Conservation (phyloP, 2,797 vertebrate species). For the Sebastes diaconus region DNA sequence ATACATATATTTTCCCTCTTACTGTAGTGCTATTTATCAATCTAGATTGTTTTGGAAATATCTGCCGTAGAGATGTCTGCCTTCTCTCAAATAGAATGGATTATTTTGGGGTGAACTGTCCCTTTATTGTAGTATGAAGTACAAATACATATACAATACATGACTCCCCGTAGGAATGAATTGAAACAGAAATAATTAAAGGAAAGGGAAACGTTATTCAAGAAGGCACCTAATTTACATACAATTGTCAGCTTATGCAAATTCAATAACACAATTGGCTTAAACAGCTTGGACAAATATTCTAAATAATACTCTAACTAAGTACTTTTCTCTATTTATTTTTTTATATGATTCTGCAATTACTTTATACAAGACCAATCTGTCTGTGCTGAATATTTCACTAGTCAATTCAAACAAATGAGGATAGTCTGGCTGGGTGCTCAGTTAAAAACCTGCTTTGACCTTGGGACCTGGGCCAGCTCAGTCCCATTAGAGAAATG, state of each 20-base stretch:
- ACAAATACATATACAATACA: no score
- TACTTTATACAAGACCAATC: background rate
- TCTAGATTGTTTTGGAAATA: no score
- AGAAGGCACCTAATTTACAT: background rate
- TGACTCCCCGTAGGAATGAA: no score
- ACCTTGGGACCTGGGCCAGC: conserved; percentile 59
- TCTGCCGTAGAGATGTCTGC: no score
- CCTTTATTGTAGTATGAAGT: no score
- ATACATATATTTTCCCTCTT: no score
- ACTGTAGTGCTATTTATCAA: no score
- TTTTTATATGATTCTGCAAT: background rate
- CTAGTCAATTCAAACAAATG: conserved; percentile 49
- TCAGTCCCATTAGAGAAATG: conserved; percentile 62
- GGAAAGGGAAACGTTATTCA: no score
- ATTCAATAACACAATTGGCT: background rate
- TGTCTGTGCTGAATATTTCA: conserved; percentile 46
- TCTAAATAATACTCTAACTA: background rate
- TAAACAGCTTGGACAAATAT: background rate
- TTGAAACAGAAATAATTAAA: no score
- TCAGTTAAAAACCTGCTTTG: conserved; percentile 54
- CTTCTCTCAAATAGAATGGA: no score
- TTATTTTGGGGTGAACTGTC: no score
- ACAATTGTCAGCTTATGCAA: background rate
- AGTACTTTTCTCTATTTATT: background rate
- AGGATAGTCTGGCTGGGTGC: conserved; percentile 46